Evolutionary conservation across 2,797 vertebrate species (phyloP), one percentile per base, ranked within the genome.

Genomic region (Tadarida brasiliensis): DNA sequence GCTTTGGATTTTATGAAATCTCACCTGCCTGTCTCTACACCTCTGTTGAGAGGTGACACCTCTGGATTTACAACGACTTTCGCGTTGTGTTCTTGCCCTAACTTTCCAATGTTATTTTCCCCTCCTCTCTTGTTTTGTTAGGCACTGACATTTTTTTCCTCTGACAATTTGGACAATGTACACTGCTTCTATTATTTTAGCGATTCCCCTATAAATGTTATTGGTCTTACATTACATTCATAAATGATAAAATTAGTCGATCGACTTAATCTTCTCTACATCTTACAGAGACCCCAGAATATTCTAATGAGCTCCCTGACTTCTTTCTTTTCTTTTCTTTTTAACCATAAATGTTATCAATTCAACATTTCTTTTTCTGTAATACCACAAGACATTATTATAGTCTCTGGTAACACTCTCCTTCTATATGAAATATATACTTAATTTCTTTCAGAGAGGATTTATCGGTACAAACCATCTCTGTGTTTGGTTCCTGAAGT

Each of bases 341-440:
- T n/a, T n/a, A n/a, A 1, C 20, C 24, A 1, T 4, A 0, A 0
- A 0, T 7, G 63, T 6, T 20, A 2, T 1, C 39, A 57, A 15
- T 15, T 22, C 39, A 44, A 3, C 49, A 7, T 59, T 44, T 28
- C 16, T 49, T 49, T 44, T 4, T 39, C 47, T 7, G 7, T 0
- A 3, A 26, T 20, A 44, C 17, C 11, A 17, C 11, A 11, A 30
- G 51, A 10, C 3, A 22, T n/a, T n/a, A 20, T 9, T 16, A 5
- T n/a, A 7, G 1, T n/a, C 30, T 15, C 19, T 20, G 22, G 26
- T 0, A 1, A 5, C 0, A 0, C 68, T 7, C 26, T 7, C n/a
- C n/a, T 39, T 2, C 33, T 2, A 1, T 3, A 22, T 19, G 82
- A 59, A 33, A 11, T 1, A 8, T 1, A 9, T 1, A 2, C 57